Evolutionary conservation across 2,888 invertebrate species (phyloP), one percentile per base, ranked within the genome.

Genomic region (Ischnus inquisitorius): DNA sequence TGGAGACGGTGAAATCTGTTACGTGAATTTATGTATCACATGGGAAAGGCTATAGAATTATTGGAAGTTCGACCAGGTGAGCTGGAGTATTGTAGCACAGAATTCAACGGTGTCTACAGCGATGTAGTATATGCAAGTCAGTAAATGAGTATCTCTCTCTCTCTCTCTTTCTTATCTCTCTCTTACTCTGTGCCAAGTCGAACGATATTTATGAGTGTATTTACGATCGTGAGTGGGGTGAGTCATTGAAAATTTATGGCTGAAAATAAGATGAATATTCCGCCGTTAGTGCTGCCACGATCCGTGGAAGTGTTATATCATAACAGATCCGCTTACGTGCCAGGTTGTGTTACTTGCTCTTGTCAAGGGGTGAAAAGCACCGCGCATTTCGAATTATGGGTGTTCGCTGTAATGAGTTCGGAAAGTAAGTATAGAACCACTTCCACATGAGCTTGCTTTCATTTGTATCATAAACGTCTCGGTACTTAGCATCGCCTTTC

Each of bases 191-290:
- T 64, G 67, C 75, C 77, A 77, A 34, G 78, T 72, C 72, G 62
- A 10, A 76, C 34, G 68, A 86, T 86, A 85, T 86, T 86, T 85
- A 85, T 51, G 85, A 79, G 79, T 46, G 83, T 85, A 74, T 79
- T 85, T 86, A 83, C 85, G 82, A 85, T 46, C 75, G 81, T 34
- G 22, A 51, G 46, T 68, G 82, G 22, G 46, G 46, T 68, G 82
- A 74, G 48, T 75, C 81, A 83, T 83, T 82, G 76, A 64, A 84
- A 84, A 84, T 84, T 82, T 82, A 86, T 83, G 68, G 77, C 79
- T 64, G 5, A 57, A 67, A 68, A 68, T 43, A 67, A 68, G 39
- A 46, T 41, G 64, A 16, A 74, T 69, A 51, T 57, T 41, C 57
- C 19, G 67, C 67, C 57, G 64, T 43, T 75, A 46, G 39, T 54